Evolutionary conservation across 1,140 invertebrate species (phyloP).

Genomic region (Amyelois transitella): DNA sequence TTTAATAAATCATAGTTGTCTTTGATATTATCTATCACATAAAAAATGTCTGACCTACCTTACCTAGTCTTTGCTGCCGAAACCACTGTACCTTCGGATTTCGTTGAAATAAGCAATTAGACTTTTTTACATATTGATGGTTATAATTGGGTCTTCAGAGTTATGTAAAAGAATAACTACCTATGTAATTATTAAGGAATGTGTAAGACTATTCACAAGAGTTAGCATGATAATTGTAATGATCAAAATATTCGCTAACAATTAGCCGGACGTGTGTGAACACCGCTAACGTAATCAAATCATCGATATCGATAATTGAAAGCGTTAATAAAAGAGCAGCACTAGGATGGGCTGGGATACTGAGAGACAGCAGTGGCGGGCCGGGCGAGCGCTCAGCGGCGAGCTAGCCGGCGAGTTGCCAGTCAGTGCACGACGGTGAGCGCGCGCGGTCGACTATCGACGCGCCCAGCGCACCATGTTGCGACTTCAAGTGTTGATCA

Average conservation of each 20-base stretch:
- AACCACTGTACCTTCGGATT: no score
- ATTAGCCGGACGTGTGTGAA: constrained; percentile 18
- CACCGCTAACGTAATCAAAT: constrained; percentile 25
- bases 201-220: not conserved
- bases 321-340: constrained; percentile 25
- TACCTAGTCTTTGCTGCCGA: no score
- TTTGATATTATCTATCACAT: no score
- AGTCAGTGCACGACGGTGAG: constrained; percentile 48
- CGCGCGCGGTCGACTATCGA: constrained; percentile 41
- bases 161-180: no score
- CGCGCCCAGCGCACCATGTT: constrained; percentile 50
- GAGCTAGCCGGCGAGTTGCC: constrained; percentile 21
- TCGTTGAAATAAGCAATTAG: no score
- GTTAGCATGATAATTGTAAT: not conserved
- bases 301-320: constrained; percentile 57
- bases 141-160: no score
- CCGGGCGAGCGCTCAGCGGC: constrained; percentile 14
- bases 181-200: not conserved
- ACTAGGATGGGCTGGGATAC: constrained; percentile 25
- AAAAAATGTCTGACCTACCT: no score
- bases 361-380: constrained; percentile 11
- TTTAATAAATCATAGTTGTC: no score
- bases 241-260: constrained; percentile 5
- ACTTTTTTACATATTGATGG: no score
- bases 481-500: constrained; percentile 44